A percentile compares a stretch with the other conserved stretches of the same genome.
Evolutionary conservation across 2,797 vertebrate genomes (phyloP).

Genomic region (Pygocentrus nattereri): DNA sequence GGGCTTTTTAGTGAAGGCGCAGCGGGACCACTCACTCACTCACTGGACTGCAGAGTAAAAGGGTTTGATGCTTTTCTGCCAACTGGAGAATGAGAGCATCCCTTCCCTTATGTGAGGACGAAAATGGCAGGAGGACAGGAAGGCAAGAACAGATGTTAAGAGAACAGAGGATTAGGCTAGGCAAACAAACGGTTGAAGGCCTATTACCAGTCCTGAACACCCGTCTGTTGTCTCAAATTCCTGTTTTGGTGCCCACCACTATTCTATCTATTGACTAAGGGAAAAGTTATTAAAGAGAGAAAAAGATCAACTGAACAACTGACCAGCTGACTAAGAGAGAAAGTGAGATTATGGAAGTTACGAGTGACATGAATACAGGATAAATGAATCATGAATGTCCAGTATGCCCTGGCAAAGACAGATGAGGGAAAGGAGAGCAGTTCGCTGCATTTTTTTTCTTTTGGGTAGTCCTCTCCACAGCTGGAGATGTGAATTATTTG

Average conservation of each 20-base stretch:
- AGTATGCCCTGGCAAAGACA: slow-evolving; percentile 11
- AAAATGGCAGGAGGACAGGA: not conserved
- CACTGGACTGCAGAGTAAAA: not conserved
- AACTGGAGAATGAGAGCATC: slow-evolving; percentile 7
- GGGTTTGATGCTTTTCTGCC: not conserved
- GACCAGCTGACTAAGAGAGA: slow-evolving; percentile 38
- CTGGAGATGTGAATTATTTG: slow-evolving; percentile 10
- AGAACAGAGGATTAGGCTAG: not conserved
- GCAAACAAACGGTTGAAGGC: not conserved
- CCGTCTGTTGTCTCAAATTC: not conserved
- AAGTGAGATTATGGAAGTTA: slow-evolving; percentile 45
- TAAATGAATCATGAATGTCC: not conserved
- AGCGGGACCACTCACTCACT: not conserved
- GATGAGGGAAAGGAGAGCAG: slow-evolving; percentile 7
- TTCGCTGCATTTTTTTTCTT: slow-evolving; percentile 4
- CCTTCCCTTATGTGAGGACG: slow-evolving; percentile 15
- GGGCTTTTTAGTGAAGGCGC: slow-evolving; percentile 20
- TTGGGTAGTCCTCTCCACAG: slow-evolving; percentile 18
- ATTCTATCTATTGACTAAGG: not conserved
- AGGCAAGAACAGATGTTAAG: not conserved
- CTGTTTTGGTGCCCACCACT: not conserved
- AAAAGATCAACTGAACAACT: not conserved
- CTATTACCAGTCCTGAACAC: not conserved
- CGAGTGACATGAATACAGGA: slow-evolving; percentile 1
- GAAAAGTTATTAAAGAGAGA: not conserved